Evolutionary conservation across 2,888 invertebrate genomes (phyloP).

Genomic region (Patella depressa): DNA sequence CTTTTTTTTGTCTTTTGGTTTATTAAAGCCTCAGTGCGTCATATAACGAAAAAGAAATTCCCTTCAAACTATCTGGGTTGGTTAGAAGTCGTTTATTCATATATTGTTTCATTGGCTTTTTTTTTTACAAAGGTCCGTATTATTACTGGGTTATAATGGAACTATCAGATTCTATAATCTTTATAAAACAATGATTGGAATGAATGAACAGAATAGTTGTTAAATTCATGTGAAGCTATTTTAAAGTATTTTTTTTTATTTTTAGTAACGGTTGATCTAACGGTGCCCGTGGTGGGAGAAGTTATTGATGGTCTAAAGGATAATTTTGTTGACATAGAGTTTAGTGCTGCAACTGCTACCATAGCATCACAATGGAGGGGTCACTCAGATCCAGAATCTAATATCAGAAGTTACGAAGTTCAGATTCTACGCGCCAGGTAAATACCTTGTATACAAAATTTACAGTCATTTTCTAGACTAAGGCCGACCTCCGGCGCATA

Average conservation of each 20-base stretch:
- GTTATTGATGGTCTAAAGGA: conserved; percentile 44
- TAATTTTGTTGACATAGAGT: conserved; percentile 40
- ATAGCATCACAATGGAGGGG: conserved; percentile 49
- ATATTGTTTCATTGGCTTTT: too few species aligned
- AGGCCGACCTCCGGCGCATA: too few species aligned
- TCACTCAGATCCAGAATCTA: conserved; percentile 54
- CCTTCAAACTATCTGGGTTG: too few species aligned
- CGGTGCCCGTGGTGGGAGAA: conserved; percentile 44
- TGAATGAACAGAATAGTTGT: too few species aligned
- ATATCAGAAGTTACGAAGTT: conserved; percentile 43
- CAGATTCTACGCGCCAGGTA: conserved; percentile 41
- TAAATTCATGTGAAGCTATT: too few species aligned
- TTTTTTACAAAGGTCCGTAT: too few species aligned
- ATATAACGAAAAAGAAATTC: too few species aligned
- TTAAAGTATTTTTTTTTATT: background rate
- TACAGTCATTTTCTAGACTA: background rate
- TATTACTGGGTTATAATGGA: too few species aligned
- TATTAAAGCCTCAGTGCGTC: too few species aligned
- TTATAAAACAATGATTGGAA: too few species aligned
- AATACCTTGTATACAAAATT: background rate
- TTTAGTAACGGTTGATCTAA: conserved; percentile 50
- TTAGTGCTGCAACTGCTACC: conserved; percentile 44
- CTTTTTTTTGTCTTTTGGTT: background rate
- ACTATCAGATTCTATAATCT: too few species aligned
- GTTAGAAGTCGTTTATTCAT: too few species aligned